Evolutionary conservation across 2,797 vertebrate species (phyloP), one percentile per base, ranked within the genome.

Genomic region (Chaetodon trifasciatus): DNA sequence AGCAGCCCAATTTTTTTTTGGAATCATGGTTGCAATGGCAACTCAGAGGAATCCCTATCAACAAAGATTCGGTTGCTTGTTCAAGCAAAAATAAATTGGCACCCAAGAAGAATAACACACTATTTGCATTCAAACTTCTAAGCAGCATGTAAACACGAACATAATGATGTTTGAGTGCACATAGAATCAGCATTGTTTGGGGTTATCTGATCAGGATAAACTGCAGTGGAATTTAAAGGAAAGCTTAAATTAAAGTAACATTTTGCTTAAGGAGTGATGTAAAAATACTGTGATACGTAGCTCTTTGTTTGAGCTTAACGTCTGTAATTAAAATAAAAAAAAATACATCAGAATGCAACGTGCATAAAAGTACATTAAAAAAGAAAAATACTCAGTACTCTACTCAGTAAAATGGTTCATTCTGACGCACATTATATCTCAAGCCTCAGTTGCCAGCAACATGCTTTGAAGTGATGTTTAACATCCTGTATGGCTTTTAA

Each of bases 391-490:
- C n/a, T n/a, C n/a, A n/a, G n/a, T 44, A 15, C 21, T 46, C n/a
- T 49, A 15, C 15, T 69, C 8, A 52, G 9, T 8, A 35, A 53
- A 53, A 28, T n/a, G 1, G 1, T 11, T 6, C 4, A 39, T 19
- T 70, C 28, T 15, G 49, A 67, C 46, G n/a, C 37, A 46, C 42
- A 73, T 39, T 62, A 40, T 39, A 42, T 28, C 37, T 40, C 23
- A 47, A 50, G 19, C n/a, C 39, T 74, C 73, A 65, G 10, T 57
- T 74, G 24, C 7, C 37, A 53, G 23, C 5, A 17, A 17, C 32
- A 7, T 40, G 50, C 69, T 77, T 79, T 82, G 42, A 76, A 63
- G n/a, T 71, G 19, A 69, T 62, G 15, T 50, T n/a, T 66, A 63
- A 57, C 5, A 0, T 32, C 23, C 39, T 42, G 57, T 32, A 19